These are phyloP conservation scores for Cygnus olor DNA, from an alignment of 2,797 vertebrate species.

Conservation along the genomic window DNA sequence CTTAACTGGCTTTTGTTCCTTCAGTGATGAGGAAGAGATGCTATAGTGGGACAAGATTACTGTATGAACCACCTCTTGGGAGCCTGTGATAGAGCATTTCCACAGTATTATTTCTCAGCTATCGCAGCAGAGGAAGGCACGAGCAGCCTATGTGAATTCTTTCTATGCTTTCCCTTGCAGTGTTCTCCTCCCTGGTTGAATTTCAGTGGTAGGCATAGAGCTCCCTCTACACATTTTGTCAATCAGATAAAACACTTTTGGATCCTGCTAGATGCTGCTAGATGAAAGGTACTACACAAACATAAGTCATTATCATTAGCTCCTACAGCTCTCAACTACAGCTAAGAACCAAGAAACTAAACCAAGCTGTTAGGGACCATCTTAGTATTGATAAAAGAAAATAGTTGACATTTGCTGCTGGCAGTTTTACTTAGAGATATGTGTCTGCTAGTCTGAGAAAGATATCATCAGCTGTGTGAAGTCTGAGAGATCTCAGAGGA, in stretches of 20 bases:
- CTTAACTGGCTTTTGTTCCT: background rate
- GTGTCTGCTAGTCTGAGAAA: slow-evolving; percentile 74
- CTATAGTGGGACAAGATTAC: background rate
- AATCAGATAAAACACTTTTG: slow-evolving; percentile 35
- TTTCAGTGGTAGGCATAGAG: slow-evolving; percentile 29
- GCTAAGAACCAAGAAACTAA: slow-evolving; percentile 63
- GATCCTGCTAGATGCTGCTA: slow-evolving; percentile 32
- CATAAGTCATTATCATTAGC: slow-evolving; percentile 64
- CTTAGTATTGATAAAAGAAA: slow-evolving; percentile 76
- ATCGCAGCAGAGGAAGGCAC: background rate
- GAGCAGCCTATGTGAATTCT: background rate
- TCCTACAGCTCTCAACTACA: slow-evolving; percentile 58
- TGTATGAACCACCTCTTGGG: background rate
- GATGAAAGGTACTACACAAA: slow-evolving; percentile 68
- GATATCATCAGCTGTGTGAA: slow-evolving; percentile 69
- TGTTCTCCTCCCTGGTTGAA: background rate
- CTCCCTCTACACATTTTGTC: slow-evolving; percentile 37
- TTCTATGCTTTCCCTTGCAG: background rate
- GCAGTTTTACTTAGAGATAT: slow-evolving; percentile 76
- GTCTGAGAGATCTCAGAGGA: slow-evolving; percentile 72
- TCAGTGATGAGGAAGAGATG: background rate
- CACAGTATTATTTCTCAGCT: background rate
- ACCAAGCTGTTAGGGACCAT: slow-evolving; percentile 72
- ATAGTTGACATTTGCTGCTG: slow-evolving; percentile 77
- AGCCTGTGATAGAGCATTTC: background rate